These are phyloP conservation scores for Phalacrocorax carbo DNA, from an alignment of 2,113 vertebrate species.

Conservation along the genomic window DNA sequence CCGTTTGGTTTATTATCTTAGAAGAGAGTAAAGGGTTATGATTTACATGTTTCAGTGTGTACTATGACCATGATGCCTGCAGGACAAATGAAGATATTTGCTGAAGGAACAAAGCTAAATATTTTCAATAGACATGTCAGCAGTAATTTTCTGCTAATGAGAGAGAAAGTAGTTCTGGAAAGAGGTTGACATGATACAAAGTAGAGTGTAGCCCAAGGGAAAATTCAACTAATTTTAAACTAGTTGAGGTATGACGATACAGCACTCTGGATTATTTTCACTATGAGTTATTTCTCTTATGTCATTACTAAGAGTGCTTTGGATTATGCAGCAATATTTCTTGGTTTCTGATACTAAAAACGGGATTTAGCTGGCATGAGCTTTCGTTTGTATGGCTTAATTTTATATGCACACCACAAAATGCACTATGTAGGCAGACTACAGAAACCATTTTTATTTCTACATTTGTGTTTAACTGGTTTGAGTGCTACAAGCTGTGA, in stretches of 20 bases:
- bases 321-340: background rate
- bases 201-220: background rate
- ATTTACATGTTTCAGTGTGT: background rate
- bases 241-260: background rate
- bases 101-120: background rate
- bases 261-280: background rate
- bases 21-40: background rate
- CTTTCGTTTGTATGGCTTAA: background rate
- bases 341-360: background rate
- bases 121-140: background rate
- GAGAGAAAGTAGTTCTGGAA: background rate
- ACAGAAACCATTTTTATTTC: background rate
- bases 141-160: background rate
- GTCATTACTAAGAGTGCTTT: background rate
- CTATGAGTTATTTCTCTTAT: background rate
- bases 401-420: background rate
- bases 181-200: background rate
- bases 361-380: background rate
- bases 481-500: background rate
- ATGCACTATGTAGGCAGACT: background rate
- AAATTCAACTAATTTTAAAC: background rate
- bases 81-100: background rate
- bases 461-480: background rate
- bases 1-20: background rate
- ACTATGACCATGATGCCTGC: background rate